These are phyloP conservation scores for Emberiza fucata DNA, from an alignment of 2,113 vertebrate genomes.

Conservation along the genomic window DNA sequence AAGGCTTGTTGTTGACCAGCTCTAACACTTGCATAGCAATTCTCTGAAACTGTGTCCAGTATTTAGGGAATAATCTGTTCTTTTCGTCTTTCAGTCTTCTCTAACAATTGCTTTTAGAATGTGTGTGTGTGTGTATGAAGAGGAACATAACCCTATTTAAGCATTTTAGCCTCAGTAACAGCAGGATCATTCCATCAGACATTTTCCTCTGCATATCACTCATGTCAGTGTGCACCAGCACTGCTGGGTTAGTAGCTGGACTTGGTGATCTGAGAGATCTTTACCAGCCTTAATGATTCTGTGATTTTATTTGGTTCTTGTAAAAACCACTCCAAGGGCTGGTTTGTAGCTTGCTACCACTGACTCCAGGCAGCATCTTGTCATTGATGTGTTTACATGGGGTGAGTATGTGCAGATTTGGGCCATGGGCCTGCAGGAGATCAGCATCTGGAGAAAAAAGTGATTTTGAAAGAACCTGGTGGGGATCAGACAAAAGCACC, in stretches of 20 bases:
- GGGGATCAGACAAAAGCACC: not conserved
- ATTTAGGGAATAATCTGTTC: not conserved
- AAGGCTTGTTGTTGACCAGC: not conserved
- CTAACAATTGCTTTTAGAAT: not conserved
- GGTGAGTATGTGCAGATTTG: not conserved
- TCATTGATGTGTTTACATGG: rapidly evolving
- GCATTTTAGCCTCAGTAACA: not conserved
- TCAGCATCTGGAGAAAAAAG: not conserved
- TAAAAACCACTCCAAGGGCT: not conserved
- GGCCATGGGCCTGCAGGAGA: not conserved
- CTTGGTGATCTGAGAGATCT: not conserved
- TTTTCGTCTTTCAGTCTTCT: not conserved
- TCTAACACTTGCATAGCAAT: not conserved
- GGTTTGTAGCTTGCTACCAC: not conserved
- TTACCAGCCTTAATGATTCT: not conserved
- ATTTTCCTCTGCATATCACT: not conserved
- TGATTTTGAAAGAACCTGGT: not conserved
- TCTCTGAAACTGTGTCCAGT: not conserved
- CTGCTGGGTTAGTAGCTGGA: not conserved
- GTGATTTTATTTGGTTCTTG: not conserved
- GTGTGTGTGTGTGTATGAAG: not conserved
- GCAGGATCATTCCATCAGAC: not conserved
- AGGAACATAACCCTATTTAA: not conserved
- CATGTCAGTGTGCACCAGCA: not conserved
- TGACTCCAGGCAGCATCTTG: not conserved